Conservation (phyloP, 2,888 invertebrate species). For the Amaurobius ferox region DNA sequence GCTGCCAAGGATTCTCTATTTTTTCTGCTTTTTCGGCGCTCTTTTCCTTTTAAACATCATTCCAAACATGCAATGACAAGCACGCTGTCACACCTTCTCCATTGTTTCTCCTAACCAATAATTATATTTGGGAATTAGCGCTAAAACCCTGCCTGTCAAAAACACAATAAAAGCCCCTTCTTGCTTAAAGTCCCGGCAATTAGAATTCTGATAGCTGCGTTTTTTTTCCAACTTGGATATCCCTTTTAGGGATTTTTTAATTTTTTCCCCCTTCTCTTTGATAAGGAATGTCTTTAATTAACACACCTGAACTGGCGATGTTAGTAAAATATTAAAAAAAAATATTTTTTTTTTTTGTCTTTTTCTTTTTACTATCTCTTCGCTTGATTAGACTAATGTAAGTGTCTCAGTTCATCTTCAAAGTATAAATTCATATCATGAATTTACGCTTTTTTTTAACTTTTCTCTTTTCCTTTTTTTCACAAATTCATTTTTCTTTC, state of each 20-base stretch:
- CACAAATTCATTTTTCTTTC: constrained; percentile 64
- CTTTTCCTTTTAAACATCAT: constrained; percentile 58
- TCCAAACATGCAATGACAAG: constrained; percentile 70
- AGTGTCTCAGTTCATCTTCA: constrained; percentile 66
- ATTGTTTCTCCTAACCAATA: constrained; percentile 71
- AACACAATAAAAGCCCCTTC: constrained; percentile 69
- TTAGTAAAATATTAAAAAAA: constrained; percentile 57
- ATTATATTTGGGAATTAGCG: constrained; percentile 71
- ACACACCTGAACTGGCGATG: constrained; percentile 70
- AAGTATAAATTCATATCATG: constrained; percentile 71
- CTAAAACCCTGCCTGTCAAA: constrained; percentile 69
- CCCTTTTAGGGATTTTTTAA: constrained; percentile 18
- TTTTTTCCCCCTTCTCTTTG: constrained; percentile 22
- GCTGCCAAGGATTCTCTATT: constrained; percentile 32
- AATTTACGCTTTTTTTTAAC: constrained; percentile 28
- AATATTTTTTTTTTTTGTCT: constrained; percentile 26
- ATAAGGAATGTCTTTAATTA: constrained; percentile 72
- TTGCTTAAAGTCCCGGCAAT: constrained; percentile 66
- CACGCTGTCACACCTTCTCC: constrained; percentile 55
- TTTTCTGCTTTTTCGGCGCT: constrained; percentile 30
- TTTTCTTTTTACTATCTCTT: constrained; percentile 49
- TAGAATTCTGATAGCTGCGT: constrained; percentile 68
- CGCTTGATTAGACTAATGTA: constrained; percentile 70
- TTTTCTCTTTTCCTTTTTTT: constrained; percentile 19
- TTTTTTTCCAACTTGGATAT: constrained; percentile 33